Conservation (phyloP, 1,140 invertebrate species). For the Bombus huntii region DNA sequence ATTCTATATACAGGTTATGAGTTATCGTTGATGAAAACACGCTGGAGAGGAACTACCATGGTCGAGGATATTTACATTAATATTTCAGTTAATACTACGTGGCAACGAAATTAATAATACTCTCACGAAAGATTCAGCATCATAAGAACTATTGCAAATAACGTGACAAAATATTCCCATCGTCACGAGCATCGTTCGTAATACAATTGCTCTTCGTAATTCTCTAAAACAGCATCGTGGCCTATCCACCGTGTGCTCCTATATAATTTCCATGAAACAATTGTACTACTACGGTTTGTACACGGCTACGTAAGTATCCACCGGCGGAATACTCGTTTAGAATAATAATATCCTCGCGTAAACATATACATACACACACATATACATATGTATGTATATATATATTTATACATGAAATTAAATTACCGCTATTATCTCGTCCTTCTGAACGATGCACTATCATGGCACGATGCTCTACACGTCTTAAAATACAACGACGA, state of each 20-base stretch:
- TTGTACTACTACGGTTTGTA: not conserved
- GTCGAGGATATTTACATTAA: not conserved
- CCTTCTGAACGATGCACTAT: conserved; percentile 4
- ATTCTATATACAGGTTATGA: not conserved
- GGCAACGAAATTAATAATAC: not conserved
- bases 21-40: not conserved
- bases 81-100: conserved; percentile 13
- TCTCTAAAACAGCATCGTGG: not conserved
- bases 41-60: not conserved
- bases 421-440: conserved; percentile 5
- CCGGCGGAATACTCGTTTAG: not conserved
- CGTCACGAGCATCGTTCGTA: not conserved
- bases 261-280: not conserved
- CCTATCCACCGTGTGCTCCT: not conserved
- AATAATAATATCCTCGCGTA: not conserved
- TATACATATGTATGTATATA: not conserved
- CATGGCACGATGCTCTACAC: conserved; percentile 31
- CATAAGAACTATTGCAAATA: not conserved
- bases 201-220: not conserved
- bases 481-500: not conserved
- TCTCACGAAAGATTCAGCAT: not conserved
- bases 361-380: not conserved
- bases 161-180: conserved; percentile 14
- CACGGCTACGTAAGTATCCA: not conserved
- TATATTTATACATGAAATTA: conserved; percentile 14